phyloP scores from a whole-genome alignment of 1,140 invertebrate genomes.

The Drosophila lacteicornis region DNA sequence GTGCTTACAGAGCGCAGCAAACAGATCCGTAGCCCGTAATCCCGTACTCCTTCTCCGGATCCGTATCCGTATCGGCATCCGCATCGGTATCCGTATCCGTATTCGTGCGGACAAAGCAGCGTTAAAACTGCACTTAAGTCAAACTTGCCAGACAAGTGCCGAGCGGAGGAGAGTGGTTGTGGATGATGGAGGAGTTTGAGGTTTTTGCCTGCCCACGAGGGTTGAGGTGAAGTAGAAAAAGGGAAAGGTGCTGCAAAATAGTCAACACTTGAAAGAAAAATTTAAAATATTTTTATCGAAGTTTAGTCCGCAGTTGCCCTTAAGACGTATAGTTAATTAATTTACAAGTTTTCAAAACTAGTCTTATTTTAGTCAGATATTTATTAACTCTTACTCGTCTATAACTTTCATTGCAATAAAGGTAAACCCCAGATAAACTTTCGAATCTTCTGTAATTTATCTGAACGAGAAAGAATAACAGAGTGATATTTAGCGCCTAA shows the following conservation, averaged over 20 bases:
- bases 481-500: too few relatives aligned
- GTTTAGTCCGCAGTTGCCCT: too few relatives aligned
- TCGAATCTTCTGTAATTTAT: too few relatives aligned
- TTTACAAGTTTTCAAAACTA: too few relatives aligned
- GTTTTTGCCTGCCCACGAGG: background rate
- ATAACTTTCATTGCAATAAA: too few relatives aligned
- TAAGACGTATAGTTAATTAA: too few relatives aligned
- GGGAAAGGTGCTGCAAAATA: background rate
- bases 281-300: too few relatives aligned
- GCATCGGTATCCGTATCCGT: slow-evolving; percentile 39
- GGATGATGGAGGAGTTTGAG: slow-evolving; percentile 7
- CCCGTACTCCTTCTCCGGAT: slow-evolving; percentile 5
- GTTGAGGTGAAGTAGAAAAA: slow-evolving; percentile 4
- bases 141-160: slow-evolving; percentile 79
- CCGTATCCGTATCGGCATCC: slow-evolving; percentile 8
- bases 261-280: background rate
- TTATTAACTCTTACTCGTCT: too few relatives aligned
- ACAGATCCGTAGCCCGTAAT: slow-evolving; percentile 37
- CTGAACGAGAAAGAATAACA: too few relatives aligned
- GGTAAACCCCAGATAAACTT: too few relatives aligned
- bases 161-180: slow-evolving; percentile 17
- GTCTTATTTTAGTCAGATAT: too few relatives aligned
- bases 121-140: slow-evolving; percentile 82
- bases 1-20: slow-evolving; percentile 61
- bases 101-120: slow-evolving; percentile 55